These are phyloP conservation scores for Elachura formosa DNA, from an alignment of 2,113 vertebrate species.

Conservation along the genomic window DNA sequence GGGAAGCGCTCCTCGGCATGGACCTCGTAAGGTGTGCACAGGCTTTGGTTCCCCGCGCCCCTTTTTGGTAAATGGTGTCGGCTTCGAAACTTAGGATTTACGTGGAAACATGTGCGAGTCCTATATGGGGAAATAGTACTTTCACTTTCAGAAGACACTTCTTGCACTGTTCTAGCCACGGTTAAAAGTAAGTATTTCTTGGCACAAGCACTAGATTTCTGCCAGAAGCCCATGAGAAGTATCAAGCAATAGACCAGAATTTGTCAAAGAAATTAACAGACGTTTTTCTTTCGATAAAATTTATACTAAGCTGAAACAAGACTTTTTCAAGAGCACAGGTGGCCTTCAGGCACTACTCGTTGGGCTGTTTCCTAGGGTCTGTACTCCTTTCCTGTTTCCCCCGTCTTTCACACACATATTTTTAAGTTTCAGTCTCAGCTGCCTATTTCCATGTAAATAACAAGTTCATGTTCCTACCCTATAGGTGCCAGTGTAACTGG, in stretches of 20 bases:
- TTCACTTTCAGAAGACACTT: not conserved
- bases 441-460: fast-evolving
- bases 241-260: not conserved
- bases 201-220: not conserved
- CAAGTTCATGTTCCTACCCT: not conserved
- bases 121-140: fast-evolving
- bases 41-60: fast-evolving
- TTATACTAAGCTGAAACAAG: not conserved
- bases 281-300: not conserved
- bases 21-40: constrained; percentile 86
- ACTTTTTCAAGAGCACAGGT: not conserved
- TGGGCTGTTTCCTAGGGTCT: not conserved
- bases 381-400: not conserved
- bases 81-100: no score
- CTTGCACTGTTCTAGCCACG: fast-evolving
- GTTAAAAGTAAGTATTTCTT: not conserved
- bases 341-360: not conserved
- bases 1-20: constrained; percentile 93
- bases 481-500: not conserved
- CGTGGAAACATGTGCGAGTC: no score
- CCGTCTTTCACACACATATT: fast-evolving
- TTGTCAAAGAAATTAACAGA: not conserved
- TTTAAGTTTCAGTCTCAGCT: not conserved
- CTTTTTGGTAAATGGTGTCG: not conserved
- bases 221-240: not conserved